phyloP scores from a whole-genome alignment of 30 jellyfish, hydroid and myxozoan species.

The Aurelia sp. region DNA sequence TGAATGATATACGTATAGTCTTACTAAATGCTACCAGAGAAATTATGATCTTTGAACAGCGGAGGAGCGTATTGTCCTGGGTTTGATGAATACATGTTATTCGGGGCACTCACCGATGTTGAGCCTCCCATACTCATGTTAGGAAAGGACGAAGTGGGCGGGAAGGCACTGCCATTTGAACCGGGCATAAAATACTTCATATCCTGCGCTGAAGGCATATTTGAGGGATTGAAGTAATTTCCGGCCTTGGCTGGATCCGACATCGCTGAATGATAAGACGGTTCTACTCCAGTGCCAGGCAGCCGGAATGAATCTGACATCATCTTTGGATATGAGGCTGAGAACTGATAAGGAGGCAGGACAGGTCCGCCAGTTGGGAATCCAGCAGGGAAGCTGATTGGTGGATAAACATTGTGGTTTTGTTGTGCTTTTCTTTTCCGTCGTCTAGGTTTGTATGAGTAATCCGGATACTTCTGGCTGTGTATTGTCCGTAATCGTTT shows the following conservation, averaged over 20 bases:
- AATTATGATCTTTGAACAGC: constrained; percentile 86
- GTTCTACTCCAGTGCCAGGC: constrained; percentile 89
- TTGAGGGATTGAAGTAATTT: constrained; percentile 78
- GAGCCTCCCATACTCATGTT: constrained; percentile 89
- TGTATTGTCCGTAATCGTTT: constrained; percentile 93
- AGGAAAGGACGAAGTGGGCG: constrained; percentile 86
- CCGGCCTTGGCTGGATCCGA: constrained; percentile 90
- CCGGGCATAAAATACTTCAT: constrained; percentile 97
- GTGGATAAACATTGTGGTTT: constrained; percentile 88
- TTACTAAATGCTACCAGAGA: constrained; percentile 61
- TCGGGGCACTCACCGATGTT: constrained; percentile 75
- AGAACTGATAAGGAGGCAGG: constrained; percentile 95
- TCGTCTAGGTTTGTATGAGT: constrained; percentile 97
- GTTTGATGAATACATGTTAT: constrained; percentile 78
- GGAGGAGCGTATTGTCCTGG: constrained; percentile 90
- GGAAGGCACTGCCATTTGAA: constrained; percentile 72
- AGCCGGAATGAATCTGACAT: constrained; percentile 92
- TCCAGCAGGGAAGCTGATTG: constrained; percentile 90
- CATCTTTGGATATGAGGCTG: constrained; percentile 92
- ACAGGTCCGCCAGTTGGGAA: constrained; percentile 80
- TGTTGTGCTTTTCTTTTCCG: constrained; percentile 96
- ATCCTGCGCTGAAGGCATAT: constrained; percentile 90
- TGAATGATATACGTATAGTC: no score
- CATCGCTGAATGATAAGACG: constrained; percentile 82
- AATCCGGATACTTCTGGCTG: constrained; percentile 98